phyloP scores from a whole-genome alignment of 2,113 vertebrate genomes.

The Grantiella picta region DNA sequence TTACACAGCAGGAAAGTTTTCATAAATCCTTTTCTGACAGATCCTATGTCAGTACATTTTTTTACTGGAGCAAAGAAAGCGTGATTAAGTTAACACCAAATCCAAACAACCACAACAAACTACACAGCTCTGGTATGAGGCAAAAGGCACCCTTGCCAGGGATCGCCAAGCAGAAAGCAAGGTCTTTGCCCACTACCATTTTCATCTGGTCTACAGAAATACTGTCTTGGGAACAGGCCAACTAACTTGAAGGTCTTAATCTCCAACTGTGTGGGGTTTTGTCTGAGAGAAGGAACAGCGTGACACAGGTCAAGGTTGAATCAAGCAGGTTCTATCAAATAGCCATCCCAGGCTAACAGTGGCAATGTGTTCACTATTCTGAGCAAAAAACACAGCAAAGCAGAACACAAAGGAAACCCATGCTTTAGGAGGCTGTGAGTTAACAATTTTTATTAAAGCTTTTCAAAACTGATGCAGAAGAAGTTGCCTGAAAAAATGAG shows the following conservation, averaged over 20 bases:
- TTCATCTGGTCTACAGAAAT: background rate
- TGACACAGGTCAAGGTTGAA: background rate
- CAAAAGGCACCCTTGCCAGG: background rate
- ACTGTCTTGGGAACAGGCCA: background rate
- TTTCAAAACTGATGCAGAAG: background rate
- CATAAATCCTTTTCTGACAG: background rate
- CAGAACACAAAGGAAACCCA: background rate
- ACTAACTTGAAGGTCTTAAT: background rate
- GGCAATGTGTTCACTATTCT: background rate
- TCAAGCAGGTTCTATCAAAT: background rate
- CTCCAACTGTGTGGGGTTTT: rapidly evolving
- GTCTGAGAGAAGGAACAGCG: background rate
- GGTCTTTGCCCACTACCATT: background rate
- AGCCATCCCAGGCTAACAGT: background rate
- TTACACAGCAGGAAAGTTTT: background rate
- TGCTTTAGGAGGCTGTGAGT: background rate
- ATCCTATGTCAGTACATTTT: background rate
- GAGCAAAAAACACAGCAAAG: background rate
- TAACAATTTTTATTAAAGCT: background rate
- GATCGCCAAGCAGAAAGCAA: background rate
- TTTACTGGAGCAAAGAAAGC: background rate
- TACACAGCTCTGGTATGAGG: background rate
- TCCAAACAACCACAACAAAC: background rate
- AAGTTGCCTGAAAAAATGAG: background rate
- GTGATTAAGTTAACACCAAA: background rate